Conservation (phyloP, 1,140 invertebrate species). For the Plodia interpunctella region DNA sequence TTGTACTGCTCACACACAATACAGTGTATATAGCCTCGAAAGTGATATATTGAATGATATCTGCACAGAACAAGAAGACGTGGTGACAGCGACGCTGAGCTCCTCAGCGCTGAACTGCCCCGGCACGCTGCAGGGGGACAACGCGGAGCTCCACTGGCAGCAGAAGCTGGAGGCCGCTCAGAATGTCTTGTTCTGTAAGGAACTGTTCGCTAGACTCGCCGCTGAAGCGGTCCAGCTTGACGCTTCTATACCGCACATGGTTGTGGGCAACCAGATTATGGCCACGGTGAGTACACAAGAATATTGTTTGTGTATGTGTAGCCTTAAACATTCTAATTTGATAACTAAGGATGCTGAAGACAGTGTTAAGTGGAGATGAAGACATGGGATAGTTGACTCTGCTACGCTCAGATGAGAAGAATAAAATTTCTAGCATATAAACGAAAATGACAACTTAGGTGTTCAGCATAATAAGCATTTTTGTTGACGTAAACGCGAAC, state of each 20-base stretch:
- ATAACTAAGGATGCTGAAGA: too few relatives aligned
- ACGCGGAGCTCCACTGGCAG: slow-evolving; percentile 93
- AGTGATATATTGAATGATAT: not conserved
- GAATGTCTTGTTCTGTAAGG: slow-evolving; percentile 98
- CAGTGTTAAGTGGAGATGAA: too few relatives aligned
- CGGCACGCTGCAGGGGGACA: slow-evolving; percentile 81
- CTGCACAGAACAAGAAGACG: slow-evolving; percentile 86
- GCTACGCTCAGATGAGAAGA: too few relatives aligned
- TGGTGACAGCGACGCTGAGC: slow-evolving; percentile 88
- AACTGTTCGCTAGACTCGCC: slow-evolving; percentile 95
- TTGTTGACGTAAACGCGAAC: too few relatives aligned
- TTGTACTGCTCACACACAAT: too few relatives aligned
- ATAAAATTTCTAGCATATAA: too few relatives aligned
- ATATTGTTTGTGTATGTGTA: too few relatives aligned
- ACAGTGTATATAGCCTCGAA: not conserved
- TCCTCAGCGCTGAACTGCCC: slow-evolving; percentile 80
- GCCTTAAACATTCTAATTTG: too few relatives aligned
- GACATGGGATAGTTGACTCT: too few relatives aligned
- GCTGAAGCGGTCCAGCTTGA: slow-evolving; percentile 96
- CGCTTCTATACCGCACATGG: slow-evolving; percentile 95
- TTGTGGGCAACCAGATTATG: slow-evolving; percentile 97
- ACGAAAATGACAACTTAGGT: too few relatives aligned
- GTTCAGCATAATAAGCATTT: too few relatives aligned
- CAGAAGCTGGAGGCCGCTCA: slow-evolving; percentile 96
- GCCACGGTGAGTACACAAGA: slow-evolving; percentile 90